Percentiles rank a stretch among this genome's conserved stretches.
Conservation (phyloP, 2,797 vertebrate genomes). For the Rhynchonycteris naso region DNA sequence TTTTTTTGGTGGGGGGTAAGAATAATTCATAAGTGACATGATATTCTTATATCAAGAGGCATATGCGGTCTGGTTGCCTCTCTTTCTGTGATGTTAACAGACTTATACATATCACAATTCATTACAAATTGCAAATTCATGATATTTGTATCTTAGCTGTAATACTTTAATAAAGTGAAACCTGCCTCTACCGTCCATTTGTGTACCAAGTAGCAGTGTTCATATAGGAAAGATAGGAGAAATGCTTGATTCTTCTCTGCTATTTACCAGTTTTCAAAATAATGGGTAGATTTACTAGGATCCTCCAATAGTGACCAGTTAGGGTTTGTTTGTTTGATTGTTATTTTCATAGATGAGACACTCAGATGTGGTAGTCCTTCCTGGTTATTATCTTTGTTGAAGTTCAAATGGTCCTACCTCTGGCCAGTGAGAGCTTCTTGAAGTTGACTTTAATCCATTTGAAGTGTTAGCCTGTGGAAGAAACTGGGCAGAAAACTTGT, state of each 20-base stretch:
- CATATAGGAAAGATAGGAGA: neutral
- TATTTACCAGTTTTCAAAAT: neutral
- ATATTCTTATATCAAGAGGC: neutral
- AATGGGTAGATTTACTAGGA: neutral
- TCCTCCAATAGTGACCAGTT: neutral
- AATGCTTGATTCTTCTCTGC: neutral
- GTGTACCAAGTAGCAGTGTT: neutral
- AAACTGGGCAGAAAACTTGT: neutral
- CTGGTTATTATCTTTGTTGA: neutral
- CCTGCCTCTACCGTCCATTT: neutral
- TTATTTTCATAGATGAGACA: neutral
- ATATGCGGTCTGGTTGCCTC: neutral
- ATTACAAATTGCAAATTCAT: slow-evolving; percentile 2
- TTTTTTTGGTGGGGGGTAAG: neutral
- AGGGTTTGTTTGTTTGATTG: neutral
- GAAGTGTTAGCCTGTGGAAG: neutral
- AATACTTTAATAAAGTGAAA: neutral
- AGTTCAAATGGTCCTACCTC: neutral
- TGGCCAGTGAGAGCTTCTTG: neutral
- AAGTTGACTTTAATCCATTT: neutral
- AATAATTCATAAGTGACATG: neutral
- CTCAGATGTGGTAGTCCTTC: neutral
- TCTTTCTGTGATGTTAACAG: neutral
- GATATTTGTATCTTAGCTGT: neutral
- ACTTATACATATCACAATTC: neutral